A percentile compares a stretch with the other conserved stretches of the same genome.
Evolutionary conservation across 2,888 invertebrate genomes (phyloP).

Genomic region (Heliconius cydno): DNA sequence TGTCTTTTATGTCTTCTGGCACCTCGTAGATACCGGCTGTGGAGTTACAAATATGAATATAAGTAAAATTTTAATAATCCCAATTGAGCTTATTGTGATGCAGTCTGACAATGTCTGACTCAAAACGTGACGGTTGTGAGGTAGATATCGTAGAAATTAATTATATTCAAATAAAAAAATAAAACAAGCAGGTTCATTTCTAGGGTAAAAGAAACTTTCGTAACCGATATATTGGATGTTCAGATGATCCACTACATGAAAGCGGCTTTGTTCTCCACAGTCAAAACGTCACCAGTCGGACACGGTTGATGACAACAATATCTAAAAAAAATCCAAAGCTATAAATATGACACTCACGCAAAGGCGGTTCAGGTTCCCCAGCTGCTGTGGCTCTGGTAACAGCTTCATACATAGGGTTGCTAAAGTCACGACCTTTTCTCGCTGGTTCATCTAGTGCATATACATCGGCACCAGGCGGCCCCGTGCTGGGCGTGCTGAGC

Average conservation of each 20-base stretch:
- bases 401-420: conserved; percentile 99
- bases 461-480: conserved; percentile 85
- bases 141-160: no score
- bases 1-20: conserved; percentile 89
- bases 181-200: no score
- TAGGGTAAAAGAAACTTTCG: no score
- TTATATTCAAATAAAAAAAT: no score
- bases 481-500: conserved; percentile 85
- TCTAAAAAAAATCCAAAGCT: no score
- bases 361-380: conserved; percentile 63
- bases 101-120: not conserved
- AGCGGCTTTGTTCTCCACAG: no score
- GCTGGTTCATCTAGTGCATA: conserved; percentile 88
- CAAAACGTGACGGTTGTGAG: no score
- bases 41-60: not conserved
- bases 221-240: no score
- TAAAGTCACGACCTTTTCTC: conserved; percentile 94
- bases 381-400: conserved; percentile 85
- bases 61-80: not conserved
- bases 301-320: no score
- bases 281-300: no score
- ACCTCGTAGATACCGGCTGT: conserved; percentile 90
- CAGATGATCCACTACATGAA: no score
- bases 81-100: not conserved
- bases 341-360: conserved; percentile 61